Evolutionary conservation across 2,113 vertebrate species (phyloP).

Genomic region (Lampris megalopsis): DNA sequence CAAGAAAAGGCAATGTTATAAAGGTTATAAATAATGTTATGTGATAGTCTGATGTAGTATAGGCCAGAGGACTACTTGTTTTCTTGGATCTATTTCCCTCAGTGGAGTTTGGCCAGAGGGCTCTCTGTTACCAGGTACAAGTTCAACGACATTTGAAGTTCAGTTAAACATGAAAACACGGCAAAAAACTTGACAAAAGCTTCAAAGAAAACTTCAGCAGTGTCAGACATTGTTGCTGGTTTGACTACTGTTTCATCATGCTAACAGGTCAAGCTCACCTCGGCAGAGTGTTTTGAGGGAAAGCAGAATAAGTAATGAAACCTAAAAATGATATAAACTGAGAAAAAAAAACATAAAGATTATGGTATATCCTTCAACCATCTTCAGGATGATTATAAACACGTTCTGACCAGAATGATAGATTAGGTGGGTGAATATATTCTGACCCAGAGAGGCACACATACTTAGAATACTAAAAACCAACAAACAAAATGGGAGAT

Average conservation of each 20-base stretch:
- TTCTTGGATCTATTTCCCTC: slow-evolving; percentile 52
- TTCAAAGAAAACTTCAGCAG: slow-evolving; percentile 12
- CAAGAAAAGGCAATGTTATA: slow-evolving; percentile 50
- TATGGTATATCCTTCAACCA: slow-evolving; percentile 9
- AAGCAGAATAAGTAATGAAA: neutral
- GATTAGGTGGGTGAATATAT: neutral
- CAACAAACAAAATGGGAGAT: neutral
- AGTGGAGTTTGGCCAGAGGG: slow-evolving; percentile 60
- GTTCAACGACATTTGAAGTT: slow-evolving; percentile 18
- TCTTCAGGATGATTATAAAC: neutral
- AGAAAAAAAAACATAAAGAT: no score
- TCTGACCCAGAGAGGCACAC: slow-evolving; percentile 28
- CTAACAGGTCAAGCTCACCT: slow-evolving; percentile 11
- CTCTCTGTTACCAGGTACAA: slow-evolving; percentile 38
- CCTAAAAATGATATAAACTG: no score
- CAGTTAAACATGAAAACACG: neutral
- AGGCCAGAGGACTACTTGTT: slow-evolving; percentile 37
- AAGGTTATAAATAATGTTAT: no score
- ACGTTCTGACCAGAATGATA: neutral
- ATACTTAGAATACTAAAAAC: neutral
- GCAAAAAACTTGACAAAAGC: slow-evolving; percentile 19
- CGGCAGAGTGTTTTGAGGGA: slow-evolving; percentile 15
- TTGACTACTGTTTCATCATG: slow-evolving; percentile 18
- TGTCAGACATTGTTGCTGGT: slow-evolving; percentile 9
- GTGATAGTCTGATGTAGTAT: slow-evolving; percentile 29